A percentile compares a stretch with the other conserved stretches of the same genome.
Evolutionary conservation across 2,113 vertebrate species (phyloP).

Genomic region (Podarcis raffonei): DNA sequence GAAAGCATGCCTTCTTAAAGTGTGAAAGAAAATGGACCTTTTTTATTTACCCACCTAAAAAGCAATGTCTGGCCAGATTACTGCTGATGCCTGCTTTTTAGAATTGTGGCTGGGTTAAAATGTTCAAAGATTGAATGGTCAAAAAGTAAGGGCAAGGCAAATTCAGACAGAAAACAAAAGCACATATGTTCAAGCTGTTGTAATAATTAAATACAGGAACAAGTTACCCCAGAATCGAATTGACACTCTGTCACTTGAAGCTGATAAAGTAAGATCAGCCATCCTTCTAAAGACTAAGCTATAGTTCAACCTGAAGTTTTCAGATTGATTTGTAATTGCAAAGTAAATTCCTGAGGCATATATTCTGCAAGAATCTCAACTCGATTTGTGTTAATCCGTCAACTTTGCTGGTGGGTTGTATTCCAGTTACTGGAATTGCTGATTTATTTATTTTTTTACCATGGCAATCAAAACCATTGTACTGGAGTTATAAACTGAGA

Average conservation of each 20-base stretch:
- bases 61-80: neutral
- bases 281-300: constrained; percentile 14
- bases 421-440: neutral
- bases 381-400: neutral
- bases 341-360: constrained; percentile 8
- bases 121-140: neutral
- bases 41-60: neutral
- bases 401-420: neutral
- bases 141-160: neutral
- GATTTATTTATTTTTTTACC: neutral
- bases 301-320: constrained; percentile 10
- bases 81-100: neutral
- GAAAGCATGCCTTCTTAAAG: neutral
- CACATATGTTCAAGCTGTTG: neutral
- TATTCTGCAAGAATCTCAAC: constrained; percentile 1
- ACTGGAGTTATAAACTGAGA: neutral
- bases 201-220: constrained; percentile 21
- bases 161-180: neutral
- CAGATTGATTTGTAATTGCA: constrained; percentile 16
- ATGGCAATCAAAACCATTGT: neutral
- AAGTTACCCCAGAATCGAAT: constrained; percentile 4
- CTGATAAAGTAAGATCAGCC: constrained; percentile 6
- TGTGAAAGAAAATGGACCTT: neutral
- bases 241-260: constrained; percentile 3
- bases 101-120: neutral